These are phyloP conservation scores for Fulmarus glacialis DNA, from an alignment of 2,113 vertebrate genomes.

Conservation along the genomic window DNA sequence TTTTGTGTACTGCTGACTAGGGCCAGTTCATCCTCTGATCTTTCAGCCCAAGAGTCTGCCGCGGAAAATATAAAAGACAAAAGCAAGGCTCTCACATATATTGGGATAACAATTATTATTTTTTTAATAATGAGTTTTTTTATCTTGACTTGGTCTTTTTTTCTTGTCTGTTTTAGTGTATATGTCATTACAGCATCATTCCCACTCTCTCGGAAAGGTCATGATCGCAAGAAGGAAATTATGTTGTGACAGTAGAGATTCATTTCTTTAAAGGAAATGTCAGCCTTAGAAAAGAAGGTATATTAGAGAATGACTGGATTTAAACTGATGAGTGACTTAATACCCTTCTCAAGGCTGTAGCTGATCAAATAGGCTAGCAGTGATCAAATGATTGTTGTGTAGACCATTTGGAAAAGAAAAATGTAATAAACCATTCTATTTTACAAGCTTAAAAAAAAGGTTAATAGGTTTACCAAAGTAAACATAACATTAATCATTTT, in stretches of 20 bases:
- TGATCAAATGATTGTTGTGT: neutral
- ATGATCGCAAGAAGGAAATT: neutral
- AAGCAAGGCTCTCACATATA: neutral
- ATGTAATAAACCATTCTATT: neutral
- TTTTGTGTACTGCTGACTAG: neutral
- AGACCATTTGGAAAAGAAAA: neutral
- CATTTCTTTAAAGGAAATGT: neutral
- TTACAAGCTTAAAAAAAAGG: neutral
- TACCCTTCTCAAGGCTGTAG: neutral
- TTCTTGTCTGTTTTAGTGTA: neutral
- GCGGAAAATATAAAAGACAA: neutral
- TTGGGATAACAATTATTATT: neutral
- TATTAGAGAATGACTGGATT: neutral
- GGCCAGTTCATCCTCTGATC: neutral
- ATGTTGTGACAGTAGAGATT: neutral
- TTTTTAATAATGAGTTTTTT: neutral
- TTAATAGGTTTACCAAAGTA: neutral
- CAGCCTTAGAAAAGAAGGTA: neutral
- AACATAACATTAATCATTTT: neutral
- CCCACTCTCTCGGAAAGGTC: neutral
- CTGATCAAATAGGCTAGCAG: neutral
- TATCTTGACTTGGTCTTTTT: neutral
- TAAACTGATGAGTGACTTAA: neutral
- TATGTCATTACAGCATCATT: neutral
- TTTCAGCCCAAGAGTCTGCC: neutral